Evolutionary conservation across 2,797 vertebrate genomes (phyloP).

Genomic region (Merluccius polli): DNA sequence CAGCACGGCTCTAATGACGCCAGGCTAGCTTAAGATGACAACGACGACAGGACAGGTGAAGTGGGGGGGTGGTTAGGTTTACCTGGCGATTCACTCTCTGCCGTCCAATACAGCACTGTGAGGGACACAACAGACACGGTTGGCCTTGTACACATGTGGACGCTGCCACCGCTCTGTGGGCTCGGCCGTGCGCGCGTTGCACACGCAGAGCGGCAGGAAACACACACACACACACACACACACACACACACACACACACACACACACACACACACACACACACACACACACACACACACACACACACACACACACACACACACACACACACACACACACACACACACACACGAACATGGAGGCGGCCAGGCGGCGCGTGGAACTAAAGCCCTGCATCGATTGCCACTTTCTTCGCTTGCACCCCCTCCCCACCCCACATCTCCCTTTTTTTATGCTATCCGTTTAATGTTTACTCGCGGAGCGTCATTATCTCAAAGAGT

Average conservation of each 20-base stretch:
- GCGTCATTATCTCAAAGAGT: constrained; percentile 64
- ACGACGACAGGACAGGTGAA: constrained; percentile 1
- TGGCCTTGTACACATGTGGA: constrained; percentile 69
- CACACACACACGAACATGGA: background rate
- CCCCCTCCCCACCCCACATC: background rate
- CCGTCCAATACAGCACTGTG: constrained; percentile 84
- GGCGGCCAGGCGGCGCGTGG: constrained; percentile 20
- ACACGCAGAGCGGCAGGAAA: constrained; percentile 18
- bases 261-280: constrained; percentile 21
- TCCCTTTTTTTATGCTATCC: constrained; percentile 50
- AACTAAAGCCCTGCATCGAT: constrained; percentile 12
- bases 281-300: constrained; percentile 29
- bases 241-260: too few relatives aligned
- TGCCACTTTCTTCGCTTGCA: constrained; percentile 21
- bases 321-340: constrained; percentile 30
- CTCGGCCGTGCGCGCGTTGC: background rate
- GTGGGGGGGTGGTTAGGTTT: constrained; percentile 50
- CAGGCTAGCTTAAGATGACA: constrained; percentile 46
- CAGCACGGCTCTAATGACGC: constrained; percentile 49
- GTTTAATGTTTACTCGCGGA: constrained; percentile 64
- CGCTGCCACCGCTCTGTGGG: too few relatives aligned
- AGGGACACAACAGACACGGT: constrained; percentile 77
- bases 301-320: constrained; percentile 29
- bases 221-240: constrained; percentile 21
- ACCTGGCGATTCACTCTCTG: constrained; percentile 80